A percentile compares a stretch with the other conserved stretches of the same genome.
These are phyloP conservation scores for Potamarius usumacintae DNA, from an alignment of 2,113 vertebrate genomes.

Conservation along the genomic window DNA sequence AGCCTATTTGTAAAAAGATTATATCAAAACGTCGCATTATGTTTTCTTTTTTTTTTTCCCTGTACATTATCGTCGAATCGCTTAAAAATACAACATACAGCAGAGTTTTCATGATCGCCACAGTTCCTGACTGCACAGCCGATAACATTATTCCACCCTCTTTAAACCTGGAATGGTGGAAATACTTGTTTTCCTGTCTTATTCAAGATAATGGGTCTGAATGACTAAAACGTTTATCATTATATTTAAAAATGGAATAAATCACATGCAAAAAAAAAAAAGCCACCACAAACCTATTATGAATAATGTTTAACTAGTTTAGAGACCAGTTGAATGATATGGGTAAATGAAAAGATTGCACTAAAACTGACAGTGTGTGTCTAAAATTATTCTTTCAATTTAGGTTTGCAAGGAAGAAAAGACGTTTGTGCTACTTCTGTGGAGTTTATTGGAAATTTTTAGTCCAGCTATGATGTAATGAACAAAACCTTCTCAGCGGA, in stretches of 20 bases:
- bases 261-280: neutral
- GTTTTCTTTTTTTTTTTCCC: neutral
- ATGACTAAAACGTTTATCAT: neutral
- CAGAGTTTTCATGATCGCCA: neutral
- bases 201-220: neutral
- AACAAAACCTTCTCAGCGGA: neutral
- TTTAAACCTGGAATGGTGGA: neutral
- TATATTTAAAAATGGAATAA: neutral
- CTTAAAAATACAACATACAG: neutral
- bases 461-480: neutral
- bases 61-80: neutral
- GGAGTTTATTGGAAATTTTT: neutral
- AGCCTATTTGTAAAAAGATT: neutral
- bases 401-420: neutral
- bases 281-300: neutral
- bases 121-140: too few relatives aligned
- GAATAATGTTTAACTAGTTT: neutral
- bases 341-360: neutral
- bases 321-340: neutral
- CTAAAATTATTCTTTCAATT: neutral
- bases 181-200: neutral
- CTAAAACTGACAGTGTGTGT: neutral
- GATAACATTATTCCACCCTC: neutral
- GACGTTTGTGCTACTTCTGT: neutral
- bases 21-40: neutral